Conservation (phyloP, 2,797 vertebrate genomes). For the Arctocebus calabarensis region DNA sequence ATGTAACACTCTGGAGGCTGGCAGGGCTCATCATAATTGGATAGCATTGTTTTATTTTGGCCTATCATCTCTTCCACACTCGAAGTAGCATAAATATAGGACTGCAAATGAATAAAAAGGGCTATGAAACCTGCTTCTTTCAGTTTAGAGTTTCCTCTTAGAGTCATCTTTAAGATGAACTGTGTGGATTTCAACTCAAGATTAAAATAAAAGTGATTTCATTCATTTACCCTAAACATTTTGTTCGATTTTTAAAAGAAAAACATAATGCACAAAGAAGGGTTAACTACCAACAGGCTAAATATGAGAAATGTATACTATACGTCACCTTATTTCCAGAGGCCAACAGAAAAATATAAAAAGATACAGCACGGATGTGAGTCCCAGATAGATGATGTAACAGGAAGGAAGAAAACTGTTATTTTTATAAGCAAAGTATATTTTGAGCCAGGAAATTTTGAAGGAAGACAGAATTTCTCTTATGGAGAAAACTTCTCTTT, state of each 20-base stretch:
- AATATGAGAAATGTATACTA: conserved; percentile 17
- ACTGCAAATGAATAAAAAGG: neutral
- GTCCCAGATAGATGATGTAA: conserved; percentile 42
- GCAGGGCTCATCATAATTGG: neutral
- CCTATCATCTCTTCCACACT: neutral
- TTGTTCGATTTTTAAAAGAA: conserved; percentile 16
- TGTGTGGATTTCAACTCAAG: neutral
- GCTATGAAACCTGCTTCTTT: neutral
- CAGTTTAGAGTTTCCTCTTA: neutral
- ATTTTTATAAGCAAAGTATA: conserved; percentile 59
- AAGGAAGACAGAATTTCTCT: conserved; percentile 36
- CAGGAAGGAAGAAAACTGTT: conserved; percentile 58
- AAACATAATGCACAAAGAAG: conserved; percentile 7
- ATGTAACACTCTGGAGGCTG: neutral
- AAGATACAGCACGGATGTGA: conserved; percentile 10
- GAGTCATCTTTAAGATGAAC: neutral
- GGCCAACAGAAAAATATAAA: conserved; percentile 67
- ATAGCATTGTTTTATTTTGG: neutral
- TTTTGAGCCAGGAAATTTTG: conserved; percentile 67
- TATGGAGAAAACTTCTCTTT: conserved; percentile 58
- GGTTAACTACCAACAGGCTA: conserved; percentile 52
- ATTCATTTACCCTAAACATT: neutral
- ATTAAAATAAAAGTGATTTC: neutral
- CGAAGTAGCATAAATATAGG: neutral
- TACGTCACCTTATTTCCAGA: conserved; percentile 53